phyloP scores from a whole-genome alignment of 2,888 invertebrate species.

The Schizotus pectinicornis region DNA sequence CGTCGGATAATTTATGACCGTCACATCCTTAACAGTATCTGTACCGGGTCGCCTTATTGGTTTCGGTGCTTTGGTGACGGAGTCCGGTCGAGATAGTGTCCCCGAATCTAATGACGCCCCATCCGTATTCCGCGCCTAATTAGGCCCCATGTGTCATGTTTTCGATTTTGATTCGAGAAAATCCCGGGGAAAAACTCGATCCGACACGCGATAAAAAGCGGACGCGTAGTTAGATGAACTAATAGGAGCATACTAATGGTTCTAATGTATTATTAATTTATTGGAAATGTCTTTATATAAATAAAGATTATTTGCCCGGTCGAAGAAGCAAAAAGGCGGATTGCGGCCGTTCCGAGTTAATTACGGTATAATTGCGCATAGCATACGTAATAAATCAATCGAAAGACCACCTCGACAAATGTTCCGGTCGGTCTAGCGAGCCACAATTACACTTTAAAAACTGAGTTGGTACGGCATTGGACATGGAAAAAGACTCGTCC shows the following conservation, averaged over 20 bases:
- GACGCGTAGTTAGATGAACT: constrained; percentile 23
- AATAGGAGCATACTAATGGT: constrained; percentile 24
- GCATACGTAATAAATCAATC: constrained; percentile 42
- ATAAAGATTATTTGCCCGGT: neutral
- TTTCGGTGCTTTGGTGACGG: constrained; percentile 21
- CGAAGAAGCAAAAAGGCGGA: constrained; percentile 5
- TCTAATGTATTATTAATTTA: constrained; percentile 24
- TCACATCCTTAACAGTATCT: no score
- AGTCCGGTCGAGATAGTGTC: constrained; percentile 26
- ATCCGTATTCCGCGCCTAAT: constrained; percentile 29
- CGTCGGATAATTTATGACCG: no score
- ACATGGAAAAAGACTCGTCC: constrained; percentile 34
- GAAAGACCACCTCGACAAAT: constrained; percentile 40
- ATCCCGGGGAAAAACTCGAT: constrained; percentile 24
- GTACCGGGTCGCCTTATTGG: neutral
- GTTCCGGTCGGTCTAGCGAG: constrained; percentile 21
- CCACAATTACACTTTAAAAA: constrained; percentile 29
- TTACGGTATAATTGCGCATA: constrained; percentile 42
- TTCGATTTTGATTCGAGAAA: constrained; percentile 15
- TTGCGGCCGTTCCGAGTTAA: constrained; percentile 30
- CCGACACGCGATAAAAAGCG: constrained; percentile 22
- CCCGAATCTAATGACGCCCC: constrained; percentile 25
- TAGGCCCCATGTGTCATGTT: constrained; percentile 30
- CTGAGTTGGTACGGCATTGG: constrained; percentile 30
- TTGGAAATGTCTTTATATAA: constrained; percentile 5